A percentile compares a stretch with the other conserved stretches of the same genome.
These are phyloP conservation scores for Gallinago undulata DNA, from an alignment of 2,113 vertebrate genomes.

Conservation along the genomic window DNA sequence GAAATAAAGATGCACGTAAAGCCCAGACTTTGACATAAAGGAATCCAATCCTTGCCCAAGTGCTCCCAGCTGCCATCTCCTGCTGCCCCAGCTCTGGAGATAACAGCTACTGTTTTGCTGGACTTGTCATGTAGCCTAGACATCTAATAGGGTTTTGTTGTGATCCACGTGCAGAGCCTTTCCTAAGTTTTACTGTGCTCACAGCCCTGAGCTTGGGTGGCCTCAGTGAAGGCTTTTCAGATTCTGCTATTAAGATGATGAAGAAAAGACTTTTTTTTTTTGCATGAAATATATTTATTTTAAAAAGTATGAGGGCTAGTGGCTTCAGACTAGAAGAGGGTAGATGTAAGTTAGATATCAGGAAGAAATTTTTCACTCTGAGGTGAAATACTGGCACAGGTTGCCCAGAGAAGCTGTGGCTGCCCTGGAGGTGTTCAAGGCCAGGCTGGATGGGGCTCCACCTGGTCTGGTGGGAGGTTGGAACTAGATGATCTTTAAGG, in stretches of 20 bases:
- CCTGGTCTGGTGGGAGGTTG: neutral
- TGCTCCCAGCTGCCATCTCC: neutral
- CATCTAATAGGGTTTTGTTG: neutral
- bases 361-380: neutral
- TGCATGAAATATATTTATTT: neutral
- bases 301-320: neutral
- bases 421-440: neutral
- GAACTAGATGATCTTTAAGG: neutral
- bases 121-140: constrained; percentile 8
- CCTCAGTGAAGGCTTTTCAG: neutral
- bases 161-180: neutral
- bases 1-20: constrained; percentile 12
- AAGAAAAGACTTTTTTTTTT: neutral
- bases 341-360: neutral
- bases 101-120: constrained; percentile 59
- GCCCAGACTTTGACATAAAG: neutral
- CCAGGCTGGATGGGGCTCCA: neutral
- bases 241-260: neutral
- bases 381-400: neutral
- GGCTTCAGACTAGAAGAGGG: neutral
- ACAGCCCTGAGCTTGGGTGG: constrained; percentile 26
- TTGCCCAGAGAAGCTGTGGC: neutral
- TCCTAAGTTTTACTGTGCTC: constrained; percentile 6
- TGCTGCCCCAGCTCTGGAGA: constrained; percentile 17
- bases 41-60: neutral